Percentiles rank a stretch among this genome's conserved stretches.
phyloP scores from a whole-genome alignment of 2,797 vertebrate species.

The Rhabdophis nuchalis region DNA sequence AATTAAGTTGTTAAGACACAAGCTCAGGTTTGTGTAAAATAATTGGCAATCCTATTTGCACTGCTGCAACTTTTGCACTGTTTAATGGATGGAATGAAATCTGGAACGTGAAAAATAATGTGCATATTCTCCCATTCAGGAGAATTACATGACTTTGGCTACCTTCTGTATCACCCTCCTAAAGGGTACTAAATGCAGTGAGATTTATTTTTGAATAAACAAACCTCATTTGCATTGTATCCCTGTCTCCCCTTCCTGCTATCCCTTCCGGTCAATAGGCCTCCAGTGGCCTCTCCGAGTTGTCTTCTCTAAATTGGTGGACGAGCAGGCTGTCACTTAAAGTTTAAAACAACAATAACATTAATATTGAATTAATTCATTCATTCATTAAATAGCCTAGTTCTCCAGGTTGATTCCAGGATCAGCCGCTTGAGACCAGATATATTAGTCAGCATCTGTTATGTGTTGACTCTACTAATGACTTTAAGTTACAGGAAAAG shows the following conservation, averaged over 20 bases:
- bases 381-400: not conserved
- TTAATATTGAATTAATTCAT: not conserved
- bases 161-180: not conserved
- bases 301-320: not conserved
- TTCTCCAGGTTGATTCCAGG: not conserved
- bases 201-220: not conserved
- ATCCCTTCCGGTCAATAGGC: not conserved
- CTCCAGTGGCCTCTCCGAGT: not conserved
- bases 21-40: not conserved
- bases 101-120: not conserved
- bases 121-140: not conserved
- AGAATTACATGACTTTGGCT: not conserved
- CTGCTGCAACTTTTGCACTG: not conserved
- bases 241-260: not conserved
- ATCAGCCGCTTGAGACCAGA: not conserved
- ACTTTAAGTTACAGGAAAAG: not conserved
- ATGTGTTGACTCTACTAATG: not conserved
- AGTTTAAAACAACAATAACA: not conserved
- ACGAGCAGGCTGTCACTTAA: not conserved
- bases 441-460: not conserved
- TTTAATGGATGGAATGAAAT: not conserved
- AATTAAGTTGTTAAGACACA: not conserved
- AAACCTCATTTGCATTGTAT: not conserved
- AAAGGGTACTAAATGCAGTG: not conserved
- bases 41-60: not conserved